Evolutionary conservation across 1,140 invertebrate genomes (phyloP), one percentile per base, ranked within the genome.

Genomic region (Coboldia fuscipes): DNA sequence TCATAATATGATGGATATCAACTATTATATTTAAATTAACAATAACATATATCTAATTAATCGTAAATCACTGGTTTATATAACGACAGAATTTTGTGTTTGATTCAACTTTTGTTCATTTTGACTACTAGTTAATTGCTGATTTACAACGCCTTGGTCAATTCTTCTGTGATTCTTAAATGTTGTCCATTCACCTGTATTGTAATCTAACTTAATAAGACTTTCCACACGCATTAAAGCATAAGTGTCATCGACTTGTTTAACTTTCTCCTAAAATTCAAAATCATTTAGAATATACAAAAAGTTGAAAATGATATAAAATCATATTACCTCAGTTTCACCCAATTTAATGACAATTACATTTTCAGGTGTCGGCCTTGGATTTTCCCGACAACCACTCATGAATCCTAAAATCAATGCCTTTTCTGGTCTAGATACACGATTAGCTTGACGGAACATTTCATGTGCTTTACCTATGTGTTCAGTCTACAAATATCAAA

Each of bases 361-460:
- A 40, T 55, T 55, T 41, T 55, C 52, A 3, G 40, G 41, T 42
- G 52, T 55, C 13, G 52, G 52, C 9, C 50, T 43, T 7, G 52
- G 52, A 40, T 55, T 55, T 27, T 55, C 52, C 0, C 52, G 44
- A 17, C 52, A 84, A 2, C 92, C 92, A 41, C 90, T 90, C 85
- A 97, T 96, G 48, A 97, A 97, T 39, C 90, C 89, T 16, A 97
- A 66, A 48, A 97, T 97, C 21, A 96, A 73, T 24, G 90, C 89
- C 51, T 97, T 97, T 45, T 97, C 90, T 3, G 89, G 88, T 42
- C 90, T 60, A 1, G 89, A 94, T 26, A 96, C 86, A 56, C 84
- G 80, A 52, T 96, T 96, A 19, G 89, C 89, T 42, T 80, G 90
- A 36, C 77, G 67, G 63, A 97, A 97, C 84, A 96, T 94, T 56